phyloP scores from a whole-genome alignment of 2,797 vertebrate genomes.

The Manis crassicaudata region DNA sequence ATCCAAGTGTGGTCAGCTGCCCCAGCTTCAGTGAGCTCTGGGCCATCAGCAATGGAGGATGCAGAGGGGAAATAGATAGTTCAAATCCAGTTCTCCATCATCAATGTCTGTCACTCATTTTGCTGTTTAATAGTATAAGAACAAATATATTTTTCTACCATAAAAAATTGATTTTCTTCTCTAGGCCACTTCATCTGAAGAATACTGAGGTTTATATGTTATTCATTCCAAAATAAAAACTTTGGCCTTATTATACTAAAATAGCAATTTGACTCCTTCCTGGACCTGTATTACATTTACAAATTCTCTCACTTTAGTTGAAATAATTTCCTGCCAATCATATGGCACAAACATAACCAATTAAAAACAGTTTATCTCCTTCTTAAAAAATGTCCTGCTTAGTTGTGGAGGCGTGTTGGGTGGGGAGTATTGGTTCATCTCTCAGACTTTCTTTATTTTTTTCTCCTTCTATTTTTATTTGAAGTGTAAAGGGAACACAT shows the following conservation, averaged over 20 bases:
- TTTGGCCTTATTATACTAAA: neutral
- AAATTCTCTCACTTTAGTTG: neutral
- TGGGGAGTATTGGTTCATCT: neutral
- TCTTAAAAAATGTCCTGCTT: neutral
- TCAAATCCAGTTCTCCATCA: neutral
- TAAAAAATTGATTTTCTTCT: neutral
- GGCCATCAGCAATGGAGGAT: neutral
- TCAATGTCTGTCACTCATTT: neutral
- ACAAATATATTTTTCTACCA: neutral
- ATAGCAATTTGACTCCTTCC: neutral
- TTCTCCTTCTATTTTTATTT: neutral
- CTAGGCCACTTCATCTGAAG: neutral
- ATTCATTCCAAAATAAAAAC: constrained; percentile 3
- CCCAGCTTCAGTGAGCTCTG: neutral
- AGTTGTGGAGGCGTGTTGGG: neutral
- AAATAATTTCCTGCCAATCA: neutral
- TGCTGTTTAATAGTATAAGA: neutral
- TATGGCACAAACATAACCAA: neutral
- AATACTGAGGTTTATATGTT: constrained; percentile 21
- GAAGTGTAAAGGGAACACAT: neutral
- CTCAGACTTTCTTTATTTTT: neutral
- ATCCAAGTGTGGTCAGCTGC: neutral
- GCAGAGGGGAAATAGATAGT: neutral
- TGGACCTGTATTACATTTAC: neutral
- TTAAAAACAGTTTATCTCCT: constrained; percentile 44